These are phyloP conservation scores for Conomelus anceps DNA, from an alignment of 2,888 invertebrate species.

Conservation along the genomic window DNA sequence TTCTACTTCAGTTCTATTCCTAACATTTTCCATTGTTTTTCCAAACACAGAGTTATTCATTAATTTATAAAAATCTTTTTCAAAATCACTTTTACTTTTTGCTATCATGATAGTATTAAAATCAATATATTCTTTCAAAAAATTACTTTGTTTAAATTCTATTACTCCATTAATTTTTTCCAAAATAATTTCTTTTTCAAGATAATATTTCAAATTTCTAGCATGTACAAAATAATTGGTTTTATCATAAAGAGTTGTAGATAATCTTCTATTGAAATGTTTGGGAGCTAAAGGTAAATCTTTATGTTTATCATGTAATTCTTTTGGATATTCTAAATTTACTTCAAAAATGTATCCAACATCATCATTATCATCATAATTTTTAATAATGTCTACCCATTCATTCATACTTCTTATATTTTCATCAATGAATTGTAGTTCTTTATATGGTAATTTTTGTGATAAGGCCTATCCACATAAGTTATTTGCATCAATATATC, in stretches of 20 bases:
- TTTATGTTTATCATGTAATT: conserved; percentile 2
- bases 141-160: neutral
- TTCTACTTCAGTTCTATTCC: neutral
- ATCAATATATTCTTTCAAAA: neutral
- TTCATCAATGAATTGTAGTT: conserved; percentile 7
- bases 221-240: neutral
- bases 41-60: conserved; percentile 15
- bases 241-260: neutral
- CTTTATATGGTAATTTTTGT: conserved; percentile 18
- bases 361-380: neutral
- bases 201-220: neutral
- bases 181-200: neutral
- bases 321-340: no score
- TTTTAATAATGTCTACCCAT: neutral
- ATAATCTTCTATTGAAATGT: neutral
- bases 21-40: conserved; percentile 10
- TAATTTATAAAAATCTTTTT: conserved; percentile 13
- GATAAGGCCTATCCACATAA: conserved; percentile 28
- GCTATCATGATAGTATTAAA: conserved; percentile 7
- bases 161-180: neutral
- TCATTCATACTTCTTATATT: neutral
- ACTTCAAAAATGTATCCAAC: neutral
- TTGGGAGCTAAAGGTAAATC: neutral
- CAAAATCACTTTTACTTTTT: neutral
- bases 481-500: conserved; percentile 31